Evolutionary conservation across 2,888 invertebrate genomes (phyloP).

Genomic region (Dryomyza anilis): DNA sequence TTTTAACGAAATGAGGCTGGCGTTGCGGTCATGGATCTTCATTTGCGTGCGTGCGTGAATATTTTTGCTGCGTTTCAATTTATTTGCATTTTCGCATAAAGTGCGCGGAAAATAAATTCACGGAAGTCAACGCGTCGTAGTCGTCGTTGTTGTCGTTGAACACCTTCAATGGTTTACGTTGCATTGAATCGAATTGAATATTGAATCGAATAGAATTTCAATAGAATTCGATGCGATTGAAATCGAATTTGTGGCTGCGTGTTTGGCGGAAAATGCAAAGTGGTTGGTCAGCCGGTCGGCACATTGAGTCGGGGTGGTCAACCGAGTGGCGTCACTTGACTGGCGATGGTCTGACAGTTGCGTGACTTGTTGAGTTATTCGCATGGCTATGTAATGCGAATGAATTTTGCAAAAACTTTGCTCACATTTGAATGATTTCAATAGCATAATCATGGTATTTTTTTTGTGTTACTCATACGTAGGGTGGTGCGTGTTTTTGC

Average conservation of each 20-base stretch:
- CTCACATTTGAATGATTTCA: not conserved
- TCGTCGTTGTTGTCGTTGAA: not conserved
- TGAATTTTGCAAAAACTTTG: not conserved
- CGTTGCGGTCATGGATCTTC: slow-evolving; percentile 10
- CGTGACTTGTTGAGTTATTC: slow-evolving; percentile 10
- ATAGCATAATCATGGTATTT: not conserved
- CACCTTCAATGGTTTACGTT: slow-evolving; percentile 1
- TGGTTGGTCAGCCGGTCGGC: not conserved
- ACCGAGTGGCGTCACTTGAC: slow-evolving; percentile 3
- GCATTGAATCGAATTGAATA: not conserved
- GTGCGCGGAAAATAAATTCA: slow-evolving; percentile 2
- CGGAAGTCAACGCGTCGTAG: not conserved
- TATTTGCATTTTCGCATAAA: slow-evolving; percentile 27
- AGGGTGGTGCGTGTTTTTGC: not conserved
- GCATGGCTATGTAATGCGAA: not conserved
- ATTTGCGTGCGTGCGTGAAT: slow-evolving; percentile 15
- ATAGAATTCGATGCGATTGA: not conserved
- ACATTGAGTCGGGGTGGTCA: not conserved
- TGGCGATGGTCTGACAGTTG: not conserved
- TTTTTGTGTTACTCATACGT: slow-evolving; percentile 27
- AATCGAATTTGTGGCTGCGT: no score
- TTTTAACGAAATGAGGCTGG: no score
- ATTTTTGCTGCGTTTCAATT: slow-evolving; percentile 33
- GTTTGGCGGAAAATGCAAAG: no score
- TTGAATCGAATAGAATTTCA: not conserved